These are phyloP conservation scores for Mastacembelus armatus DNA, from an alignment of 2,797 vertebrate species.

Conservation along the genomic window DNA sequence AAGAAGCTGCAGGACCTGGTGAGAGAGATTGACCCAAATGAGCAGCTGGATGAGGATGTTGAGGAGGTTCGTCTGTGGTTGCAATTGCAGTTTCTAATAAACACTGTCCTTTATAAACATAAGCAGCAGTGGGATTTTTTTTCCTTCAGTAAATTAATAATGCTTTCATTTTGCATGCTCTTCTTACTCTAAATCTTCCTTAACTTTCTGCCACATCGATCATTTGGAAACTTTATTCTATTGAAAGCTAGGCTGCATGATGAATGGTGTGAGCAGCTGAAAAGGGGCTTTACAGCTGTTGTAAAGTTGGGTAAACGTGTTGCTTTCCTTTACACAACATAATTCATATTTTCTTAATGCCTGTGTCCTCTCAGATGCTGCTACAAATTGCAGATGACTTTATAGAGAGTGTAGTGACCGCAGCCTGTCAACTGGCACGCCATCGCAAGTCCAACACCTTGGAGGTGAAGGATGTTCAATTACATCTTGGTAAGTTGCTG, in stretches of 20 bases:
- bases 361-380: constrained; percentile 88
- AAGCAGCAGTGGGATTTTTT: not conserved
- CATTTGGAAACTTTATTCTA: constrained; percentile 24
- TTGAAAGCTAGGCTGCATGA: constrained; percentile 26
- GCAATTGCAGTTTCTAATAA: not conserved
- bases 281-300: not conserved
- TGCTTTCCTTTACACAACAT: not conserved
- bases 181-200: not conserved
- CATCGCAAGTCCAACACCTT: constrained; percentile 98
- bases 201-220: constrained; percentile 26
- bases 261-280: constrained; percentile 23
- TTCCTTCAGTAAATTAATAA: not conserved
- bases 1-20: constrained; percentile 99
- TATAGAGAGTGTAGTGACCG: constrained; percentile 97
- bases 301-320: too few relatives aligned
- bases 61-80: constrained; percentile 88
- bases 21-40: constrained; percentile 97
- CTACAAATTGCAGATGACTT: constrained; percentile 98
- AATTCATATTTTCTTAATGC: constrained; percentile 16
- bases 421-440: constrained; percentile 95
- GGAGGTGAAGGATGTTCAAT: constrained; percentile 97
- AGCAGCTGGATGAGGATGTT: constrained; percentile 98
- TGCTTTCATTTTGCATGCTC: not conserved
- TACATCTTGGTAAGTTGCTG: constrained; percentile 91
- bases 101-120: not conserved